phyloP scores from a whole-genome alignment of 2,113 vertebrate genomes.

The Mohoua ochrocephala region DNA sequence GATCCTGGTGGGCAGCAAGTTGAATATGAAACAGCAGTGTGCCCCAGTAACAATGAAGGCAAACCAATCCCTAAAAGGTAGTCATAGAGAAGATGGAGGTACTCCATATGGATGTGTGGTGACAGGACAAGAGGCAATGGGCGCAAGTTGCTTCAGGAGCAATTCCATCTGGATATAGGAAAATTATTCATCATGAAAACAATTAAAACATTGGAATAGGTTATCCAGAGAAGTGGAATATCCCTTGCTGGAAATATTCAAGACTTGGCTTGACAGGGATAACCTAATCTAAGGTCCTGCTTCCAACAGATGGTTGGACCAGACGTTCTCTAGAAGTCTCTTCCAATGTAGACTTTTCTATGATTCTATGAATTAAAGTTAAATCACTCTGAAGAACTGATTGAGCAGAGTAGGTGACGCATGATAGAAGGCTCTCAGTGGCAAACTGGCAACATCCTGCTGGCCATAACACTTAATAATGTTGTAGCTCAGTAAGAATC shows the following conservation, averaged over 20 bases:
- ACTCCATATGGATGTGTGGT: background rate
- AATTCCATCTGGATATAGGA: background rate
- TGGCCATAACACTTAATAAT: background rate
- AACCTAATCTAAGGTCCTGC: background rate
- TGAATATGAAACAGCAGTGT: background rate
- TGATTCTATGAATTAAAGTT: background rate
- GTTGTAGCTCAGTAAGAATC: background rate
- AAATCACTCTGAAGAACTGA: background rate
- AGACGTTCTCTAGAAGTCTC: background rate
- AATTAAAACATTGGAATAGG: background rate
- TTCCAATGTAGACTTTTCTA: background rate
- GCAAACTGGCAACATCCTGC: background rate
- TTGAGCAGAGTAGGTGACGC: background rate
- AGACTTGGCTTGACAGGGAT: background rate
- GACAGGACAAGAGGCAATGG: background rate
- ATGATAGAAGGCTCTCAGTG: background rate
- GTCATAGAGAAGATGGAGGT: background rate
- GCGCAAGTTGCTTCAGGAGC: background rate
- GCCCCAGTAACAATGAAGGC: background rate
- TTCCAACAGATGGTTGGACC: background rate
- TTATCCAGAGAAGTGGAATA: background rate
- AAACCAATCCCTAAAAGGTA: background rate
- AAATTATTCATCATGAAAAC: background rate
- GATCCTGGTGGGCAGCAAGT: background rate
- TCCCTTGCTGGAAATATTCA: background rate